Evolutionary conservation across 2,888 invertebrate species (phyloP).

Genomic region (Sisyra terminalis): DNA sequence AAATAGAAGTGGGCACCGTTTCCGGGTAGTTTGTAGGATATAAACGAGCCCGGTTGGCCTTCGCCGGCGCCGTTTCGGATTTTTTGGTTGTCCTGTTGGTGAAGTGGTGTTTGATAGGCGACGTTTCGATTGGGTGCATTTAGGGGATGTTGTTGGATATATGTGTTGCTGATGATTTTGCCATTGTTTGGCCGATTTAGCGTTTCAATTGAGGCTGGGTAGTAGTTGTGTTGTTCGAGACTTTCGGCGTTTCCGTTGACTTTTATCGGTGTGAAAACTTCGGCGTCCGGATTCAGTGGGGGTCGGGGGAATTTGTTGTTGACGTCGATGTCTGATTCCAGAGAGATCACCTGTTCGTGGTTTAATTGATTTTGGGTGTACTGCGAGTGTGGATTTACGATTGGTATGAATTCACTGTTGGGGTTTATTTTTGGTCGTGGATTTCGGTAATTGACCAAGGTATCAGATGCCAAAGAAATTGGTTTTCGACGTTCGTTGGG

Average conservation of each 20-base stretch:
- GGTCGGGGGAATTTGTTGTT: conserved; percentile 31
- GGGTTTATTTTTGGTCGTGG: conserved; percentile 51
- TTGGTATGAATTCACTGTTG: conserved; percentile 42
- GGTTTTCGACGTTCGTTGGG: conserved; percentile 14
- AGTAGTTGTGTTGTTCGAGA: background rate
- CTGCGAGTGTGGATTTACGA: conserved; percentile 21
- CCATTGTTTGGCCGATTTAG: background rate
- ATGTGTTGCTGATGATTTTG: conserved; percentile 9
- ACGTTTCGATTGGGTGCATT: conserved; percentile 13
- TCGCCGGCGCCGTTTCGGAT: conserved; percentile 24
- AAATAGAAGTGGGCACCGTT: conserved; percentile 67
- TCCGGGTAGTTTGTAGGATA: conserved; percentile 56
- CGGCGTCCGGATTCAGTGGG: conserved; percentile 27
- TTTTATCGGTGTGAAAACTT: conserved; percentile 20
- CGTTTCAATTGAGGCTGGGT: background rate
- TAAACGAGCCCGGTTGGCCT: conserved; percentile 40
- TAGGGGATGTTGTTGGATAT: conserved; percentile 12
- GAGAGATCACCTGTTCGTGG: conserved; percentile 15
- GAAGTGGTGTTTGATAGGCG: conserved; percentile 12
- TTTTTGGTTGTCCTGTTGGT: conserved; percentile 14
- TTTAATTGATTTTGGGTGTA: conserved; percentile 14
- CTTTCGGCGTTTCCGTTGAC: conserved; percentile 13
- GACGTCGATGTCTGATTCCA: conserved; percentile 28
- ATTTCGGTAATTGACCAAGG: conserved; percentile 50
- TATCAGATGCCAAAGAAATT: conserved; percentile 44